Conservation (phyloP, 2,113 vertebrate genomes). For the Urocolius indicus region DNA sequence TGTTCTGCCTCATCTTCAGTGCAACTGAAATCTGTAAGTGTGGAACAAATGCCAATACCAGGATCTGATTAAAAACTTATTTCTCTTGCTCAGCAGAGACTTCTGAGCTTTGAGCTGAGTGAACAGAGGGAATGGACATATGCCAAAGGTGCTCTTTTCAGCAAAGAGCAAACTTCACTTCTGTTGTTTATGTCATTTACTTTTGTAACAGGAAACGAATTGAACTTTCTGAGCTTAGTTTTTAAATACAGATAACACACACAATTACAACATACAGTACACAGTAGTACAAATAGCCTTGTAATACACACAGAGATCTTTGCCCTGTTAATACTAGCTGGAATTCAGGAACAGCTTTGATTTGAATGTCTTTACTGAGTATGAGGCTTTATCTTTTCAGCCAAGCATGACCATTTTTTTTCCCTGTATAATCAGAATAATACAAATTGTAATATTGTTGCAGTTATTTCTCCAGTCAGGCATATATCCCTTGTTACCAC, state of each 20-base stretch:
- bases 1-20: background rate
- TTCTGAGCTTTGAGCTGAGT: background rate
- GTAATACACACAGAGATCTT: slow-evolving; percentile 5
- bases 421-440: background rate
- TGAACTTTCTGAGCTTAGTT: background rate
- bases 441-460: background rate
- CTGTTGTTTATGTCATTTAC: background rate
- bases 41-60: background rate
- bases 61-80: background rate
- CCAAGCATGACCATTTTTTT: background rate
- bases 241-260: background rate
- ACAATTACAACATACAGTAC: background rate
- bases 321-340: slow-evolving; percentile 55
- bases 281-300: background rate
- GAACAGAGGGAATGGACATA: background rate
- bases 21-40: background rate
- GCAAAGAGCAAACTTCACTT: background rate
- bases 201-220: background rate
- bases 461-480: background rate
- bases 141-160: background rate
- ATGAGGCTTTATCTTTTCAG: background rate
- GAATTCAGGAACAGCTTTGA: slow-evolving; percentile 42
- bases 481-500: background rate
- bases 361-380: background rate
- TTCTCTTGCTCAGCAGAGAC: background rate